Base-by-base conservation (phyloP, 2,113 vertebrate species). In the Xenopus borealis region DNA sequence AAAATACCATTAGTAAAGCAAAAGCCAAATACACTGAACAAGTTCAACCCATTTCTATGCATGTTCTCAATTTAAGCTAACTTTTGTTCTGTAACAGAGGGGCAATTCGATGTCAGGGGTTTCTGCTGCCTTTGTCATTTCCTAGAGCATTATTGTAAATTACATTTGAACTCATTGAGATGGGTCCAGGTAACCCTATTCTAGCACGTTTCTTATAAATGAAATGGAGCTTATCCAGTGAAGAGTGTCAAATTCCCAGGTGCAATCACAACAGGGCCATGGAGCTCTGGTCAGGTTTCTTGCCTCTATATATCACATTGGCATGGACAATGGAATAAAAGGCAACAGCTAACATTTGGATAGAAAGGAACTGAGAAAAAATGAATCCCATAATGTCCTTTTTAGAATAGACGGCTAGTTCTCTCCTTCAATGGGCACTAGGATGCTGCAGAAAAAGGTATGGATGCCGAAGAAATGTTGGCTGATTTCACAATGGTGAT, bases 401-500 rank as follows among this genome's bases (percentile, higher is more conserved):
- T 69, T 71, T 77, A 79, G 64, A 73, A 81, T 83, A 84, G 84
- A 82, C 80, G 76, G 80, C 71, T 74, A 67, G 76, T 82, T 83
- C 74, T 78, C 59, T 52, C 81, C 10, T 71, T 30, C 78, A 0
- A 57, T 77, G 80, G 78, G 78, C 86, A 88, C 90, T 93, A 92
- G 86, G 91, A 92, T 0, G 91, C 89, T 10, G 91, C 91, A 2
- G 91, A 92, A 19, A 92, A 93, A 1, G 91, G 91, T 83, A 88
- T 89, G 2, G 91, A 93, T 79, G 85, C 74, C 79, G 91, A 87
- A 5, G 89, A 87, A 57, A 91, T 80, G 81, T 90, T 86, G 0
- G 89, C 79, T 0, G 97, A 98, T 82, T 98, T 99, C 83, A 98
- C 94, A 0, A 98, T 99, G 88, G 97, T 99, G 91, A 99, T 99